Conservation (phyloP, 2,113 vertebrate genomes). For the Xenopus tropicalis region DNA sequence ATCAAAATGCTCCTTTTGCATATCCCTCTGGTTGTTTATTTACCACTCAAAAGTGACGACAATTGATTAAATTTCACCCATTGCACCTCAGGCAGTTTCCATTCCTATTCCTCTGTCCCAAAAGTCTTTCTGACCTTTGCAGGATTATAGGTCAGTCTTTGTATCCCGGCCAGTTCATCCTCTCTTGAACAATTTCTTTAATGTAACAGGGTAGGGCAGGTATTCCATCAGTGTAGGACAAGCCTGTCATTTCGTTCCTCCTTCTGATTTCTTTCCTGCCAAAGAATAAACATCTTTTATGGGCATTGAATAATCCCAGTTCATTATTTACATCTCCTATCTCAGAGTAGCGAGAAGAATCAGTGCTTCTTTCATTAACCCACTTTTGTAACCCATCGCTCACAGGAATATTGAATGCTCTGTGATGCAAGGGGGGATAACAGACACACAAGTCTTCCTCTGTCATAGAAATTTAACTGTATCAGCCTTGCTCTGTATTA, state of each 20-base stretch:
- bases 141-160: background rate
- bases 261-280: constrained; percentile 7
- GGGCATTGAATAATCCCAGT: constrained; percentile 36
- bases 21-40: background rate
- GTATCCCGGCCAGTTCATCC: background rate
- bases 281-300: constrained; percentile 34
- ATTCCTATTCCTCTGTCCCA: background rate
- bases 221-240: constrained; percentile 19
- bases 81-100: background rate
- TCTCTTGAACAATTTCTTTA: constrained; percentile 31
- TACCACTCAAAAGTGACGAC: background rate
- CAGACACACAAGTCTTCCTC: too few relatives aligned
- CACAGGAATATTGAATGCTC: constrained; percentile 5
- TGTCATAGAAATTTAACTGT: background rate
- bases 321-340: constrained; percentile 36
- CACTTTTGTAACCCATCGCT: constrained; percentile 17
- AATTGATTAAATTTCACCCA: background rate
- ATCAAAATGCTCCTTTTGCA: too few relatives aligned
- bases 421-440: background rate
- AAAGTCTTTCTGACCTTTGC: constrained; percentile 6
- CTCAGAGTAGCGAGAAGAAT: background rate
- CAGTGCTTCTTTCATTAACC: constrained; percentile 11
- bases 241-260: constrained; percentile 22
- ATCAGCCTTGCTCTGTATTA: too few relatives aligned
- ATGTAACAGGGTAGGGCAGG: constrained; percentile 18